Evolutionary conservation across 2,113 vertebrate species (phyloP).

Genomic region (Stegostoma tigrinum): DNA sequence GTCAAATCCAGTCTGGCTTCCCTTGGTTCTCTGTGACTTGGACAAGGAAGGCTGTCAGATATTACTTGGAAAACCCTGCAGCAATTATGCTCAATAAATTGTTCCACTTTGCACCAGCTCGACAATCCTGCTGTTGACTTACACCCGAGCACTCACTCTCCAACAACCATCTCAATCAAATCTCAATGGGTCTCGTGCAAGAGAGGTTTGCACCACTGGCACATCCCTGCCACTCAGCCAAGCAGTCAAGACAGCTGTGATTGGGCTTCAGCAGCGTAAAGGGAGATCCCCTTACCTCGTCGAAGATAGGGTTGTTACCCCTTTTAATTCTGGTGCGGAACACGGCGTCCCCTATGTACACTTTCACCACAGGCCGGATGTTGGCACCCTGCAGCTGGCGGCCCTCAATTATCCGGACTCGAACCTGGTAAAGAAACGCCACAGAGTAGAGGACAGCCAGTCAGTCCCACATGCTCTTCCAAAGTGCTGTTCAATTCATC

Average conservation of each 20-base stretch:
- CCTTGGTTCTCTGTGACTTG: not conserved
- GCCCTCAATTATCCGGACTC: conserved; percentile 49
- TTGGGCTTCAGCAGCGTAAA: not conserved
- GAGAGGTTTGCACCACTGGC: not conserved
- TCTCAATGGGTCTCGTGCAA: not conserved
- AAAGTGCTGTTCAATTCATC: not conserved
- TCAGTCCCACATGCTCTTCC: not conserved
- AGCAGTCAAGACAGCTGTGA: not conserved
- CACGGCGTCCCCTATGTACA: conserved; percentile 41
- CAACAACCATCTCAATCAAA: not conserved
- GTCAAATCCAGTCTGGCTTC: not conserved
- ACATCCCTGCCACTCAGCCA: not conserved
- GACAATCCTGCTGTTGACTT: no score
- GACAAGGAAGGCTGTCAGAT: not conserved
- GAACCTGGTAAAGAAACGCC: conserved; percentile 43
- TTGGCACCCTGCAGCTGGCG: conserved; percentile 51
- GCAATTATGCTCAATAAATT: no score
- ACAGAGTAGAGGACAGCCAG: not conserved
- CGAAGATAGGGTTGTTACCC: conserved; percentile 52
- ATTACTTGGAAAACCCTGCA: no score
- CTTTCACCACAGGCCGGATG: conserved; percentile 47
- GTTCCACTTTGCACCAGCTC: no score
- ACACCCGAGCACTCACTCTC: not conserved
- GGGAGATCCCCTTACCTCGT: conserved; percentile 45
- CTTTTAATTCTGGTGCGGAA: conserved; percentile 45